Percentiles rank a stretch among this genome's conserved stretches.
Conservation (phyloP, 2,113 vertebrate species). For the Progne subis region DNA sequence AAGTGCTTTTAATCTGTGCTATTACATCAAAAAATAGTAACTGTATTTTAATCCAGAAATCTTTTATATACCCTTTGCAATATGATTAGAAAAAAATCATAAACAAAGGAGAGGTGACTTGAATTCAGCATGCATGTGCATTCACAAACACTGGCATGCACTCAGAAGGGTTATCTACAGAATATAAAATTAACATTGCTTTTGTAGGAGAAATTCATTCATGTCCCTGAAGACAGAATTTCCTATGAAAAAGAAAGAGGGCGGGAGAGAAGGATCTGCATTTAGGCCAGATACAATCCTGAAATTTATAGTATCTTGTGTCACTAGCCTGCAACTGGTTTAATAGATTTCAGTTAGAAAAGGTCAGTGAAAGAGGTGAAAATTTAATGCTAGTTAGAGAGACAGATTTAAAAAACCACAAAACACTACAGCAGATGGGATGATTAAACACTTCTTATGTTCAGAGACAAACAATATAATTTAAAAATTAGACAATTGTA, state of each 20-base stretch:
- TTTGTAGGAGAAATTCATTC: neutral
- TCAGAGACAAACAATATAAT: neutral
- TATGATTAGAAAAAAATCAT: neutral
- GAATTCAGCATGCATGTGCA: neutral
- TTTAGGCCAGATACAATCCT: neutral
- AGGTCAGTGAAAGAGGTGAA: neutral
- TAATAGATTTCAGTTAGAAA: neutral
- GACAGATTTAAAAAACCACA: neutral
- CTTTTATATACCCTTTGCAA: constrained; percentile 22
- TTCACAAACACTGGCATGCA: neutral
- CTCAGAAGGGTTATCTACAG: neutral
- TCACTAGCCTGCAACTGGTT: neutral
- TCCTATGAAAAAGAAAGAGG: neutral
- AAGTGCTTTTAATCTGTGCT: constrained; percentile 68
- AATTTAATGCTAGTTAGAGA: neutral
- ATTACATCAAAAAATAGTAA: constrained; percentile 70
- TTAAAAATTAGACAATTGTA: neutral
- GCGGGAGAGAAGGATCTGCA: neutral
- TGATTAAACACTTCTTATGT: neutral
- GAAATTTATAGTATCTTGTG: neutral
- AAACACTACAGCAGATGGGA: accelerated
- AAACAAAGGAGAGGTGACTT: constrained; percentile 5
- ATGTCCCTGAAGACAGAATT: neutral
- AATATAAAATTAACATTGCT: neutral
- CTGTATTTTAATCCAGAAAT: constrained; percentile 66